Conservation (phyloP, 1,140 invertebrate genomes). For the Metaphire vulgaris region DNA sequence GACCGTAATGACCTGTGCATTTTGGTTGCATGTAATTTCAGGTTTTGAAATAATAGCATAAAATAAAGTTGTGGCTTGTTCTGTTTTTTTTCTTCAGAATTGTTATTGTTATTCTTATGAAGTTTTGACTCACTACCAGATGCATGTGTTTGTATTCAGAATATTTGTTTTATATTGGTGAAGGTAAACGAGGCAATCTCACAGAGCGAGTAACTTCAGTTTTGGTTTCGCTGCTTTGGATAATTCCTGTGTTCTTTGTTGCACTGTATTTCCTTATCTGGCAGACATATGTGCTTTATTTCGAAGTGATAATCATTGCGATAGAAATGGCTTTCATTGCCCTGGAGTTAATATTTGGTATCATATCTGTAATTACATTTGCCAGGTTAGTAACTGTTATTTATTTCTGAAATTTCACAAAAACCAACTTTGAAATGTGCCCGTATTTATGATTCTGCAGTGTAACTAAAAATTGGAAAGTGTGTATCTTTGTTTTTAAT, state of each 20-base stretch:
- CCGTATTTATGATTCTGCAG: too few species aligned
- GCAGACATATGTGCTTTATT: not conserved
- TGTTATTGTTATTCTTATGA: too few species aligned
- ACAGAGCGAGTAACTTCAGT: not conserved
- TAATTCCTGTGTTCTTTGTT: slow-evolving; percentile 1
- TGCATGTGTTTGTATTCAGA: not conserved
- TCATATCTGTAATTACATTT: not conserved
- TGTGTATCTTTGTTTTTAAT: too few species aligned
- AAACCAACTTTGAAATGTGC: too few species aligned
- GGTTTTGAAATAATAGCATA: too few species aligned
- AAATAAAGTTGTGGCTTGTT: too few species aligned
- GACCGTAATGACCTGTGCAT: too few species aligned
- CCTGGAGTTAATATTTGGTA: not conserved
- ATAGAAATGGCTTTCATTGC: not conserved
- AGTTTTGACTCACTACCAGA: too few species aligned
- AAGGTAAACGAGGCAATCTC: not conserved
- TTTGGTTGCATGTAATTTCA: too few species aligned
- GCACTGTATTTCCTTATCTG: slow-evolving; percentile 1
- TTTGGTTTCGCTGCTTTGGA: not conserved
- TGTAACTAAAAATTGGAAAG: too few species aligned
- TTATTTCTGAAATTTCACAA: too few species aligned
- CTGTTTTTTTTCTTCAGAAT: too few species aligned
- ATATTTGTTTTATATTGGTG: not conserved
- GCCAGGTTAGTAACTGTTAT: not conserved
- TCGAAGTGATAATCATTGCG: not conserved